Evolutionary conservation across 2,797 vertebrate genomes (phyloP), one percentile per base, ranked within the genome.

Genomic region (Sebastes variabilis): DNA sequence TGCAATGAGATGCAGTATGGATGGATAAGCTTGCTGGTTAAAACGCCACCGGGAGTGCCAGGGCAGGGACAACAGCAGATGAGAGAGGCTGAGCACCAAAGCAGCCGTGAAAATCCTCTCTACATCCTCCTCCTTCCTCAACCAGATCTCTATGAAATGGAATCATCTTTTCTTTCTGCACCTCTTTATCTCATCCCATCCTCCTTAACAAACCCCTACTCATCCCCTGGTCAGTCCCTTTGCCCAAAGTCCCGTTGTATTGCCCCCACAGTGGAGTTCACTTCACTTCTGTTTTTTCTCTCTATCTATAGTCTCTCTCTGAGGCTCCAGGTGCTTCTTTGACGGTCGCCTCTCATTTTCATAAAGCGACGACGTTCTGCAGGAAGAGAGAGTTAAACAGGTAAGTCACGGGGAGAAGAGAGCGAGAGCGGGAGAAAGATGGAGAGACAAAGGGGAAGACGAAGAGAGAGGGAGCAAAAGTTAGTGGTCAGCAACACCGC

Each of bases 401-500:
- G 86, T 88, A 83, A 84, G 85, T 87, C 87, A 78, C 42, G 62
- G 80, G 46, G 56, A 61, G 76, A 11, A 16, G 61, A 62, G 59
- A 77, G 79, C 32, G 69, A 34, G 64, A 62, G 56, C 2, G 24
- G 68, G 73, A 70, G 86, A 66, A 82, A 80, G 82, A 85, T 81
- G 80, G 87, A 86, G 88, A 79, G 88, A 92, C 79, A 92, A 85
- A 88, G 65, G 79, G 62, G 67, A 38, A 85, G 72, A 81, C 11
- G 68, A 69, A 55, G 86, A 77, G 84, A 78, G 75, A 82, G 79
- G 27, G 81, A 86, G 78, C 18, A 91, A 95, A 96, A 95, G 85
- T 95, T 94, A 90, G 92, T 94, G 95, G 95, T 96, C 95, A 96
- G 96, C 96, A 96, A 87, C 95, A 95, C 93, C 77, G 81, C 84